Conservation (phyloP, 2,888 invertebrate species). For the Protophormia terraenovae region DNA sequence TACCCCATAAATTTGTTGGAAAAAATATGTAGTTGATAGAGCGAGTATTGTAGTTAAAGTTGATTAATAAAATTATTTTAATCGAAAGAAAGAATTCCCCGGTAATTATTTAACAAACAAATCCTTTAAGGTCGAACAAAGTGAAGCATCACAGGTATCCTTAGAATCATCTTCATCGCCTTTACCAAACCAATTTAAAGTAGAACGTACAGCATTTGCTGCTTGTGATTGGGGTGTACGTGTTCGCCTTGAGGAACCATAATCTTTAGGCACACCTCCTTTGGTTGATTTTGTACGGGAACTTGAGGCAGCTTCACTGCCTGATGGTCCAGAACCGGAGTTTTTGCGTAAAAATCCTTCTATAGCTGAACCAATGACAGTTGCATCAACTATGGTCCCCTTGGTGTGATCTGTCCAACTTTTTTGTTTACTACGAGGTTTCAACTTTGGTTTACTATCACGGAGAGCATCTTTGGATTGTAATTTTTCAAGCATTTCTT, state of each 20-base stretch:
- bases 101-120: slow-evolving; percentile 89
- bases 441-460: slow-evolving; percentile 80
- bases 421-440: slow-evolving; percentile 79
- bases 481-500: slow-evolving; percentile 84
- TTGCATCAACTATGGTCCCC: slow-evolving; percentile 90
- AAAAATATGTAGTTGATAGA: not conserved
- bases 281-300: slow-evolving; percentile 73
- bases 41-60: not conserved
- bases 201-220: slow-evolving; percentile 77
- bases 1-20: not conserved
- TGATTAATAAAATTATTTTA: slow-evolving; percentile 69
- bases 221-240: slow-evolving; percentile 76
- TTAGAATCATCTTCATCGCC: slow-evolving; percentile 86
- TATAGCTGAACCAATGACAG: slow-evolving; percentile 91
- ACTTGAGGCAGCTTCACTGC: slow-evolving; percentile 62
- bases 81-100: slow-evolving; percentile 73
- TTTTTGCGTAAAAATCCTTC: slow-evolving; percentile 89
- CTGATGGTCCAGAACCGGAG: slow-evolving; percentile 77
- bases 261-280: slow-evolving; percentile 81
- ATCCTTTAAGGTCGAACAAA: slow-evolving; percentile 92
- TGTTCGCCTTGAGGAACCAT: slow-evolving; percentile 72
- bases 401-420: slow-evolving; percentile 78
- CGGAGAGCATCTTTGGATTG: slow-evolving; percentile 82
- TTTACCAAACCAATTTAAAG: slow-evolving; percentile 84
- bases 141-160: slow-evolving; percentile 89